Evolutionary conservation across 2,797 vertebrate species (phyloP).

Genomic region (Micromesistius poutassou): DNA sequence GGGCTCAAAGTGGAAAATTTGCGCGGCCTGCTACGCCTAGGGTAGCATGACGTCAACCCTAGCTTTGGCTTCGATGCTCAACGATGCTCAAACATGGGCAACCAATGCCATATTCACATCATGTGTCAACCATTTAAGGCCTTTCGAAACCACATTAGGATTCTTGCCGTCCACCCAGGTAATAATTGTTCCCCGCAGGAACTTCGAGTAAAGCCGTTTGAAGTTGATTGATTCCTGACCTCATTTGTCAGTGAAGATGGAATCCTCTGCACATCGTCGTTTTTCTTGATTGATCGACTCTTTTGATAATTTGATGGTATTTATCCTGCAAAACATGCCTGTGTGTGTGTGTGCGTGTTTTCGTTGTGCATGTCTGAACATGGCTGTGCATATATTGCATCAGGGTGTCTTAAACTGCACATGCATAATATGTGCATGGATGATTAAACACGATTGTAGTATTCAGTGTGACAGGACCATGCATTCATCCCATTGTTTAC

Average conservation of each 20-base stretch:
- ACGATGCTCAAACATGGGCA: no score
- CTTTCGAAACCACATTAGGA: background rate
- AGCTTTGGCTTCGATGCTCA: no score
- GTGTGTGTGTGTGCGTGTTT: background rate
- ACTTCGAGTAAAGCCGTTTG: background rate
- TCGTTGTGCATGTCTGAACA: background rate
- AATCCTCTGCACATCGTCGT: background rate
- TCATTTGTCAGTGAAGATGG: background rate
- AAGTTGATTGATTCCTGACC: background rate
- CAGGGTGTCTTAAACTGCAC: background rate
- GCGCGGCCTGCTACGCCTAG: no score
- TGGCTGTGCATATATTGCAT: background rate
- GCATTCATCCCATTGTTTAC: background rate
- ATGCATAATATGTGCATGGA: background rate
- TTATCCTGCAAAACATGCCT: background rate
- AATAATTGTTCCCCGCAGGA: background rate
- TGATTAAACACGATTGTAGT: background rate
- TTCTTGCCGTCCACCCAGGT: background rate
- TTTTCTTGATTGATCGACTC: background rate
- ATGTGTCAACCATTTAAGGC: no score
- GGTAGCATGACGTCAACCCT: no score
- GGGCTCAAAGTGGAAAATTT: no score
- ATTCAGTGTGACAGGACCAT: background rate
- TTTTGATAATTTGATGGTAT: background rate
- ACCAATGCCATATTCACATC: no score